Evolutionary conservation across 2,113 vertebrate genomes (phyloP), one percentile per base, ranked within the genome.

Genomic region (Passer domesticus): DNA sequence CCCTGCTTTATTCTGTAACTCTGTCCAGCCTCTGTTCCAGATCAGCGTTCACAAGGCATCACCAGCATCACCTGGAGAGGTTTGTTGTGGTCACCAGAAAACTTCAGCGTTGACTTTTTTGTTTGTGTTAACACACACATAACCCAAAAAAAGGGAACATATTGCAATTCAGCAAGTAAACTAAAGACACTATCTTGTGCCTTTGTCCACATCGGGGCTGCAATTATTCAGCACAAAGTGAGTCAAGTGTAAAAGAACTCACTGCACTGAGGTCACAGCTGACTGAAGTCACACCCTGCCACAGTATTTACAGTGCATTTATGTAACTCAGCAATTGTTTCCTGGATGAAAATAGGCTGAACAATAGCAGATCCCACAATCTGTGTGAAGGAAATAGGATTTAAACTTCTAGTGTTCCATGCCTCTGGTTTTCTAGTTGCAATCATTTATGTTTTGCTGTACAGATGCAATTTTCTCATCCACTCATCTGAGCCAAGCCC

Each of bases 21-120:
- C 33, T 1, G 1, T 7, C 21, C 1, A n/a, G 6, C 0, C 55
- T 22, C 55, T 22, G 20, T 10, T 56, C 55, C n/a, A n/a, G 4
- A 0, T 10, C 21, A 58, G 9, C 56, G 21, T 15, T 23, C 55
- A 10, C 33, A 35, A 35, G 33, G 33, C 22, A 58, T 15, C 56
- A 56, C 55, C 55, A 81, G 66, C 39, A 75, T 44, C 81, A 87
- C n/a, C 55, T 63, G 37, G 3, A 64, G 12, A 30, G 8, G 7
- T 12, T 76, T 35, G 22, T 1, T 20, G 63, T 35, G 35, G 27
- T 69, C 75, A 74, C 35, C 46, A 74, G n/a, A 74, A 64, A 39
- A 25, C 24, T 12, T 6, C 3, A 79, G 31, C 27, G 63, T 24
- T 22, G 2, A 6, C 24, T 44, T 46, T 67, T 73, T 35, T 55